Base-by-base conservation (phyloP, 1,140 invertebrate genomes). In the Procambarus clarkii region DNA sequence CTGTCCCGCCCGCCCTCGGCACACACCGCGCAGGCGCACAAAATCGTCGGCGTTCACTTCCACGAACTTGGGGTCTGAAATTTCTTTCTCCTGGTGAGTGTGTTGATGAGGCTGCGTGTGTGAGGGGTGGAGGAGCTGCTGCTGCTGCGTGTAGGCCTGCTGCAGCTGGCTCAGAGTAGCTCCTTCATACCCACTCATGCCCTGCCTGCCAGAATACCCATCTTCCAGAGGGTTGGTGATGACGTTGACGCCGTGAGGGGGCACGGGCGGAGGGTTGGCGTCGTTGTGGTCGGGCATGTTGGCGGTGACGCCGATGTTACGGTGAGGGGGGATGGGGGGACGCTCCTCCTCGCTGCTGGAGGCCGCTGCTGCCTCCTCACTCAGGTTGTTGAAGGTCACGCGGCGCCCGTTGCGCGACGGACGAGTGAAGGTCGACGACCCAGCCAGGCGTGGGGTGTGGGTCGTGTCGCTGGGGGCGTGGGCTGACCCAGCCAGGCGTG, bases 291-390 rank as follows among this genome's bases (percentile, higher is more conserved):
- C 86, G 45, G 89, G 86, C 64, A 93, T 93, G 71, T 91, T 93
- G 7, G 94, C 93, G 77, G 94, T 94, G 71, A 96, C 95, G 2
- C 95, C 95, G 64, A 96, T 96, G 94, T 97, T 97, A 80, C 97
- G 95, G 94, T 98, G 97, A 0, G 97, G 97, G 15, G 97, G 97
- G 54, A 98, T 97, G 2, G 97, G 97, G 0, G 97, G 97, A 90
- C 97, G 96, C 94, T 98, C 97, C 85, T 97, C 97, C 88, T 96
- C 92, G 54, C 82, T 86, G 78, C 85, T 93, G 45, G 78, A 81
- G 74, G 81, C 83, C 48, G 81, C 87, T 18, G 86, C 95, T n/a
- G 87, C 82, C 54, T 93, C 92, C 46, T 92, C 85, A 82, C 90
- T 80, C 34, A 90, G 80, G 76, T 92, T 91, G 80, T 92, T 91